These are phyloP conservation scores for Siniperca undulata DNA, from an alignment of 2,797 vertebrate species.

Conservation along the genomic window DNA sequence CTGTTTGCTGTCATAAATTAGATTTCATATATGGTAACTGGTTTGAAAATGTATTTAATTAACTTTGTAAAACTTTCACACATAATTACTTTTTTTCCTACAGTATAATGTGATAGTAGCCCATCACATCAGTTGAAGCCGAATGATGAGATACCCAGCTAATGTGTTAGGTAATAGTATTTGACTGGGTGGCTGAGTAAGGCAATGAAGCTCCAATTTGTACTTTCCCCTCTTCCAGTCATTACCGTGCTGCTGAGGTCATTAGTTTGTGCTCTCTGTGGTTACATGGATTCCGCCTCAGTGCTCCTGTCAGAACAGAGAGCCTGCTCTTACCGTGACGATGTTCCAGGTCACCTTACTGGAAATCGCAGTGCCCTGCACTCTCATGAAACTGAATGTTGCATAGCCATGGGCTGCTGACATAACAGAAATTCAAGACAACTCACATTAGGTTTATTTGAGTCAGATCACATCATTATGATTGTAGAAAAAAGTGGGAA, in stretches of 20 bases:
- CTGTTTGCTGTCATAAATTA: not conserved
- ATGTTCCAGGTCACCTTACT: constrained; percentile 20
- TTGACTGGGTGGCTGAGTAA: constrained; percentile 41
- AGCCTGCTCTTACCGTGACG: constrained; percentile 23
- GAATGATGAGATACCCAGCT: constrained; percentile 11
- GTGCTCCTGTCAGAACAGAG: constrained; percentile 52
- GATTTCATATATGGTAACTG: not conserved
- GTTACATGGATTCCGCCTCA: constrained; percentile 39
- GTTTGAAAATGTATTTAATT: not conserved
- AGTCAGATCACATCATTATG: constrained; percentile 6
- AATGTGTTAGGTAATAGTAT: constrained; percentile 48
- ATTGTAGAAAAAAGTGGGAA: not conserved
- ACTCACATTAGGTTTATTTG: not conserved
- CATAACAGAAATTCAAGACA: not conserved
- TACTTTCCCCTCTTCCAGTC: constrained; percentile 1
- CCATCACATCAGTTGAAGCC: not conserved
- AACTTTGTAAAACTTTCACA: not conserved
- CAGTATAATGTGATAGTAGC: not conserved
- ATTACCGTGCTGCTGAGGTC: constrained; percentile 29
- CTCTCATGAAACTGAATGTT: not conserved
- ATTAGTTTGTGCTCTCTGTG: constrained; percentile 37
- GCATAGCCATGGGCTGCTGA: constrained; percentile 14
- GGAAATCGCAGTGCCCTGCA: constrained; percentile 17
- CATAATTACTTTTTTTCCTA: not conserved
- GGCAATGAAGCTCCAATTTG: not conserved